Evolutionary conservation across 2,888 invertebrate species (phyloP).

Genomic region (Nebria brevicollis): DNA sequence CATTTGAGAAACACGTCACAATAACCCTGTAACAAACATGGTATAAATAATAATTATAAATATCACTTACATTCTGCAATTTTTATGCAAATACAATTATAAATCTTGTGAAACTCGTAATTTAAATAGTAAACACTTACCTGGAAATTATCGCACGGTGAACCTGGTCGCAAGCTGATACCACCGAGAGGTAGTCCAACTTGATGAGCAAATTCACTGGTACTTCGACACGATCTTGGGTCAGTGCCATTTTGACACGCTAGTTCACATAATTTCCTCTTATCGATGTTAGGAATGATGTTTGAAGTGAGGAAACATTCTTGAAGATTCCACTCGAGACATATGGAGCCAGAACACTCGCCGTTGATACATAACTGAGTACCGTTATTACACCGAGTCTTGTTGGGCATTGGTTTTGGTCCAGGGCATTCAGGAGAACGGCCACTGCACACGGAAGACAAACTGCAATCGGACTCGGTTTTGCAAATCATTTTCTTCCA

Average conservation of each 20-base stretch:
- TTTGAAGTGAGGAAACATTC: slow-evolving; percentile 94
- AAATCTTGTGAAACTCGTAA: slow-evolving; percentile 5
- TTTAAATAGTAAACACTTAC: slow-evolving; percentile 60
- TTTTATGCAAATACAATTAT: not conserved
- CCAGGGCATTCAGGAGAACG: slow-evolving; percentile 86
- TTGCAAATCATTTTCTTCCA: slow-evolving; percentile 78
- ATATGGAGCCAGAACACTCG: slow-evolving; percentile 95
- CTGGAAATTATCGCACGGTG: slow-evolving; percentile 99
- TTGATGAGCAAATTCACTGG: slow-evolving; percentile 82
- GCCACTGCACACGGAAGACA: slow-evolving; percentile 88
- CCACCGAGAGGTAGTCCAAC: slow-evolving; percentile 82
- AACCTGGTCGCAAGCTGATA: slow-evolving; percentile 91
- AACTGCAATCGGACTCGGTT: slow-evolving; percentile 89
- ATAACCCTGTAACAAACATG: slow-evolving; percentile 77
- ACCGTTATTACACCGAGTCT: slow-evolving; percentile 96
- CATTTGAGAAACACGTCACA: slow-evolving; percentile 99
- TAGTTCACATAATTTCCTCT: slow-evolving; percentile 91
- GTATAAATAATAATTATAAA: slow-evolving; percentile 18
- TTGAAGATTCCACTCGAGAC: slow-evolving; percentile 91
- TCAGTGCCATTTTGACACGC: slow-evolving; percentile 93
- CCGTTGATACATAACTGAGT: slow-evolving; percentile 88
- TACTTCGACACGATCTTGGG: slow-evolving; percentile 80
- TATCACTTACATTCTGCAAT: no score
- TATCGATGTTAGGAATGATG: slow-evolving; percentile 78
- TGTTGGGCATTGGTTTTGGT: slow-evolving; percentile 83